phyloP scores from a whole-genome alignment of 2,888 invertebrate species.

The Hecatera dysodea region DNA sequence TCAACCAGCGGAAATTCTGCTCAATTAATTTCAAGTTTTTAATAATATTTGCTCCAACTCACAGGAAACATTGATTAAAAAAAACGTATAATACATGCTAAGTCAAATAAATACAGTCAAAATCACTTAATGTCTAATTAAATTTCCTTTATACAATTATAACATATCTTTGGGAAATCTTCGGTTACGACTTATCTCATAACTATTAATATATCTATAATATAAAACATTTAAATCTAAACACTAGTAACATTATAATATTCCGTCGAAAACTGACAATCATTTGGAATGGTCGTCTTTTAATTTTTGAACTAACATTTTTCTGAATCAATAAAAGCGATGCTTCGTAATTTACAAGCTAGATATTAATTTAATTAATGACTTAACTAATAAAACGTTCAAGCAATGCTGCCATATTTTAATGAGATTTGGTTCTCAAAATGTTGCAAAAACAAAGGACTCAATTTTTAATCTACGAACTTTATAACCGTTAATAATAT shows the following conservation, averaged over 20 bases:
- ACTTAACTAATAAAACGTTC: constrained; percentile 39
- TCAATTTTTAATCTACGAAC: constrained; percentile 36
- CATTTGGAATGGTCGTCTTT: constrained; percentile 68
- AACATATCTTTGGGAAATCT: constrained; percentile 67
- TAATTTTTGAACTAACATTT: constrained; percentile 35
- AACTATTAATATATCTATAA: constrained; percentile 59
- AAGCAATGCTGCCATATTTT: constrained; percentile 63
- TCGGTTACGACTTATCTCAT: constrained; percentile 57
- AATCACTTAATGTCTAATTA: constrained; percentile 46
- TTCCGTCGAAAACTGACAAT: constrained; percentile 65
- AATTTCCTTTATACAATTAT: constrained; percentile 51
- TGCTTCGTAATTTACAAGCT: constrained; percentile 48
- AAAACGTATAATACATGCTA: constrained; percentile 8
- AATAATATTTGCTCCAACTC: background rate
- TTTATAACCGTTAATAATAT: constrained; percentile 27
- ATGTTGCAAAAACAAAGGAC: constrained; percentile 22
- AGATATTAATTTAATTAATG: constrained; percentile 33
- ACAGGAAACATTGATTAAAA: constrained; percentile 13
- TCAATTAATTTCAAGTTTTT: constrained; percentile 13
- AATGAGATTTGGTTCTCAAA: constrained; percentile 29
- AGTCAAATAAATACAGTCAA: constrained; percentile 43
- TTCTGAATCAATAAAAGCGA: constrained; percentile 60
- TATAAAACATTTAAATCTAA: constrained; percentile 70
- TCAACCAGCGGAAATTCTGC: constrained; percentile 19
- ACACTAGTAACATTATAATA: constrained; percentile 65